These are phyloP conservation scores for Mastomys coucha DNA, from an alignment of 2,113 vertebrate genomes.

Conservation along the genomic window DNA sequence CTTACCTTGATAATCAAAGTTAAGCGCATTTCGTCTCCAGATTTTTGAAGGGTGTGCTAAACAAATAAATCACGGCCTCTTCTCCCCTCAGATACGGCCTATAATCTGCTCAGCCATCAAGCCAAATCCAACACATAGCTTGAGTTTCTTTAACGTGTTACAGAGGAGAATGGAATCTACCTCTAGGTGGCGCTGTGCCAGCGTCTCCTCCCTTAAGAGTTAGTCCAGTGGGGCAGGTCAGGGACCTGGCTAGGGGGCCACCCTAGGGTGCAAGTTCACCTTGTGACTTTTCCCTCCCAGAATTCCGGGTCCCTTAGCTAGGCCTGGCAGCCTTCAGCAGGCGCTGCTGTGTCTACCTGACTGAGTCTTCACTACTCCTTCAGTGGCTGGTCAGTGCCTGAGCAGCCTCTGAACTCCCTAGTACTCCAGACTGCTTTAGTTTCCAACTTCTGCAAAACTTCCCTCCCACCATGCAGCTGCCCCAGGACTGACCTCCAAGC, in stretches of 20 bases:
- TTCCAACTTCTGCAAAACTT: too few species aligned
- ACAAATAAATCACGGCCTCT: not conserved
- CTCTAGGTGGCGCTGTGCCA: not conserved
- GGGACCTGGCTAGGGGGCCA: not conserved
- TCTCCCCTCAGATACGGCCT: not conserved
- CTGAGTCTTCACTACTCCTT: not conserved
- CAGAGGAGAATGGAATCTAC: not conserved
- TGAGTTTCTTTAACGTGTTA: constrained; percentile 1
- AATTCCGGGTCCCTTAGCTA: not conserved
- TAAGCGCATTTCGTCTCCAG: not conserved
- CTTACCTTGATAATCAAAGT: not conserved
- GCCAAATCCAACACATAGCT: not conserved
- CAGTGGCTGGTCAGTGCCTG: not conserved
- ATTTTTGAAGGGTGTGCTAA: not conserved
- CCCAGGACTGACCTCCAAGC: fast-evolving
- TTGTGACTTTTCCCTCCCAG: not conserved
- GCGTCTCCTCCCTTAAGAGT: not conserved
- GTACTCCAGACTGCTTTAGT: not conserved
- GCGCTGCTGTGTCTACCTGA: not conserved
- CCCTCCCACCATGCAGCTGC: not conserved
- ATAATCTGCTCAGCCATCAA: not conserved
- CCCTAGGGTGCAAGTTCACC: not conserved
- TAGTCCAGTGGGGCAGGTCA: not conserved
- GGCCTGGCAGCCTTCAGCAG: not conserved
- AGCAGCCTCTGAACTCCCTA: not conserved